Evolutionary conservation across 1,140 invertebrate genomes (phyloP), one percentile per base, ranked within the genome.

Genomic region (Bombus waltoni): DNA sequence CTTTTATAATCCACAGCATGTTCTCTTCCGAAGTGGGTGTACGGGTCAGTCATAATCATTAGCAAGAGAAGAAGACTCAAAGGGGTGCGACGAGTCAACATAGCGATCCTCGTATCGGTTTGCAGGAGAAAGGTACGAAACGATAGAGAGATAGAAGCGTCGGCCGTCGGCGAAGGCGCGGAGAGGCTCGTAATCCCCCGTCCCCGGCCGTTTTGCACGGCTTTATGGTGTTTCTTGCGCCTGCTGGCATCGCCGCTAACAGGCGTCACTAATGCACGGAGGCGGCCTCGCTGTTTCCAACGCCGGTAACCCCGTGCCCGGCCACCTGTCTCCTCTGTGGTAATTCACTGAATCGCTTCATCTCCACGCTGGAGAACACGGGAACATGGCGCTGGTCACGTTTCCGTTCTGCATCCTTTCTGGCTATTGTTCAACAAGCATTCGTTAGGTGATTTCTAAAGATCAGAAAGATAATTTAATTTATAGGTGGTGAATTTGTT

Each of bases 261-360:
- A 84, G 87, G 83, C 83, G 84, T 89, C 83, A 86, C 87, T 89
- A 89, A 89, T 86, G 80, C 79, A 78, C 83, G 62, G 53, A 86
- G 62, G 79, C 88, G 77, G 82, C 66, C 44, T 65, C 81, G 57
- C 32, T 25, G 82, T 70, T 78, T 71, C 47, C 74, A 71, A 13
- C 82, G n/a, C 38, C 2, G 73, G 42, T 47, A 70, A 75, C 82
- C 75, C 44, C 65, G 53, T 68, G 66, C 65, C 40, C 22, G 44
- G n/a, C 82, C 74, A 84, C 82, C 82, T 84, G 82, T 79, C 82
- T 78, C 81, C 42, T 42, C 25, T 15, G 38, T 22, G 75, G 75
- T 79, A 57, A 79, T 84, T 78, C 82, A 84, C 28, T 71, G 40
- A 84, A 84, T 84, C 75, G 82, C 82, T 84, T 84, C 82, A 84